Percentiles rank a stretch among this genome's conserved stretches.
phyloP scores from a whole-genome alignment of 1,140 invertebrate genomes.

The Drosophila mayri region DNA sequence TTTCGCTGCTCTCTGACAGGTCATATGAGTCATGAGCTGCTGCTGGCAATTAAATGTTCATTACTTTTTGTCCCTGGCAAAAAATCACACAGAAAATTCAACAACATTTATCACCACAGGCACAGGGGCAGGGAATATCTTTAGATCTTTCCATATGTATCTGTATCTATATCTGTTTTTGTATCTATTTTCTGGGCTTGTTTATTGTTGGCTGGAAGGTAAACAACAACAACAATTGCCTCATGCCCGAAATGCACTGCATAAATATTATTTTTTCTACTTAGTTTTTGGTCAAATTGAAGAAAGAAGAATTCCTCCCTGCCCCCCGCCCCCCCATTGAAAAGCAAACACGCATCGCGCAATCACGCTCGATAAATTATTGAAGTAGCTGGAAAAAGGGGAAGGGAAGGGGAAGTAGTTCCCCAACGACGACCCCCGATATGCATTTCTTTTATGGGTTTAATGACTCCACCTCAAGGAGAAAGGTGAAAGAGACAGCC shows the following conservation, averaged over 20 bases:
- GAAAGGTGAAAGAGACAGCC: conserved; percentile 52
- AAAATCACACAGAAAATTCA: conserved; percentile 34
- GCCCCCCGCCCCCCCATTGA: not conserved
- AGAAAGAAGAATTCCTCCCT: conserved; percentile 29
- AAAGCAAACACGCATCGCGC: conserved; percentile 36
- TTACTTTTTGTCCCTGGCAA: conserved; percentile 38
- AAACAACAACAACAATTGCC: conserved; percentile 71
- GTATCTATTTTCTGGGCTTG: conserved; percentile 26
- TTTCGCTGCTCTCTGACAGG: conserved; percentile 23
- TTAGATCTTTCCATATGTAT: conserved; percentile 17
- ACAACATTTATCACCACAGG: conserved; percentile 38
- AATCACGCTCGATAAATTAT: conserved; percentile 77
- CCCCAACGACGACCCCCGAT: conserved; percentile 22
- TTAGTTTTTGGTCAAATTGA: conserved; percentile 59
- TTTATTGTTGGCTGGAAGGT: conserved; percentile 62
- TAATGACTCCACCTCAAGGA: conserved; percentile 63
- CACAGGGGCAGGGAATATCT: not conserved
- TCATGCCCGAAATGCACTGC: conserved; percentile 67
- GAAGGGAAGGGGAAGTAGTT: not conserved
- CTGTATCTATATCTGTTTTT: conserved; percentile 7
- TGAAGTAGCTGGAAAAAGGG: conserved; percentile 40
- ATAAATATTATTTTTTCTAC: conserved; percentile 78
- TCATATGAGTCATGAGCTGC: conserved; percentile 43
- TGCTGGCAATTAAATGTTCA: conserved; percentile 64
- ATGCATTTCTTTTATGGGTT: conserved; percentile 77